Base-by-base conservation (phyloP, 1,140 invertebrate species). In the Metopolophium dirhodum region DNA sequence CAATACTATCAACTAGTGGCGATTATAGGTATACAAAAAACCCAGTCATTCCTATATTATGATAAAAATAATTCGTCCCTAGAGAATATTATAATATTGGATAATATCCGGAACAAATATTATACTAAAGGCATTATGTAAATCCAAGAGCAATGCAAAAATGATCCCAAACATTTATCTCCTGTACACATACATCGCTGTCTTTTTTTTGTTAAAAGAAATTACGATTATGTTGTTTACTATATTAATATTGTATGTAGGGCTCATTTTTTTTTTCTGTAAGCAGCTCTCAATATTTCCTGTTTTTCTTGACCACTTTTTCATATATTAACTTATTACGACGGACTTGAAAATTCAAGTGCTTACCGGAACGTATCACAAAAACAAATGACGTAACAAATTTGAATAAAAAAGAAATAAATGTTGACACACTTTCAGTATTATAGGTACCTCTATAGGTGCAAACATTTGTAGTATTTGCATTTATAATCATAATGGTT, bases 81-180 rank as follows among this genome's bases (percentile, higher is more conserved):
- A 77, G 61, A 77, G 61, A n/a, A 77, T n/a, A 77, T 77, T 77
- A 77, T 77, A 20, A 77, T n/a, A 77, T n/a, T 18, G 61, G n/a
- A 77, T 77, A 77, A 77, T 77, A 77, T 90, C 88, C 88, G 51
- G 22, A 90, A 90, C 35, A 90, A 90, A 61, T 61, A 30, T 26
- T 61, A 30, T 26, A 41, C 88, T 26, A 41, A 90, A 61, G 14
- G 54, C 51, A 61, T 90, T 90, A 90, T 90, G 54, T 61, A 90
- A 90, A 90, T 90, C 54, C 7, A 7, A 41, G 20, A 45, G 51
- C n/a, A 41, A 90, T 90, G 51, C 35, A 45, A 57, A 54, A 61
- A 90, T 90, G 9, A 37, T 90, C 54, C 45, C 37, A 18, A 90
- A 26, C 54, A 22, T 89, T 89, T 89, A 37, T 89, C 88, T 57